Evolutionary conservation across 1,140 invertebrate species (phyloP).

Genomic region (Brachionus rubens): DNA sequence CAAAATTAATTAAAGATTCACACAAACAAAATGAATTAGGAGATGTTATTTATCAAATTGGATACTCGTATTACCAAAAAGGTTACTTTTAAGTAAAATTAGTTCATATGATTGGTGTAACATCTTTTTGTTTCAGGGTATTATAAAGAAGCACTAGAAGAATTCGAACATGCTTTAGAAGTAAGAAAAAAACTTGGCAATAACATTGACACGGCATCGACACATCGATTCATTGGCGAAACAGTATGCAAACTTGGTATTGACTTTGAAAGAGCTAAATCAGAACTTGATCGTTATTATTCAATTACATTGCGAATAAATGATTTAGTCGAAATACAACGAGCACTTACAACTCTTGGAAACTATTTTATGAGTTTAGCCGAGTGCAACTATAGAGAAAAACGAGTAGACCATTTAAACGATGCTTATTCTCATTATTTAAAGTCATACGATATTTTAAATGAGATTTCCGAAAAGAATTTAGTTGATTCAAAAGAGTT

Average conservation of each 20-base stretch:
- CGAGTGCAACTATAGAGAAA: slow-evolving; percentile 39
- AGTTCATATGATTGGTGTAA: background rate
- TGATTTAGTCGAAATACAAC: slow-evolving; percentile 34
- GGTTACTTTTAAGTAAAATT: background rate
- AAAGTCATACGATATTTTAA: slow-evolving; percentile 33
- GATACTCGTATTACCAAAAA: slow-evolving; percentile 36
- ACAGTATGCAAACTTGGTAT: slow-evolving; percentile 25
- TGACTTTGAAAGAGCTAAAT: slow-evolving; percentile 37
- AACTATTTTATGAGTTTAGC: slow-evolving; percentile 43
- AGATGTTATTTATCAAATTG: slow-evolving; percentile 32
- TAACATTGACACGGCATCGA: slow-evolving; percentile 1
- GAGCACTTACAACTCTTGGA: slow-evolving; percentile 33
- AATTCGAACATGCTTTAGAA: slow-evolving; percentile 27
- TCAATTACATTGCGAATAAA: slow-evolving; percentile 26
- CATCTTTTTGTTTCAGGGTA: background rate
- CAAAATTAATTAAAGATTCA: slow-evolving; percentile 31
- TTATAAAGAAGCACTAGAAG: slow-evolving; percentile 36
- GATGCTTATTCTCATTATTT: slow-evolving; percentile 39
- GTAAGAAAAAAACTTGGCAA: background rate
- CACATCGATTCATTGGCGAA: slow-evolving; percentile 41
- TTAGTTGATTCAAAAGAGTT: slow-evolving; percentile 45
- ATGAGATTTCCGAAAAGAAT: slow-evolving; percentile 21
- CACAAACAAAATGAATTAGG: background rate
- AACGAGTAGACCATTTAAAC: slow-evolving; percentile 31
- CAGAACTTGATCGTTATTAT: slow-evolving; percentile 30